These are phyloP conservation scores for Mugil cephalus DNA, from an alignment of 2,113 vertebrate genomes.

Conservation along the genomic window DNA sequence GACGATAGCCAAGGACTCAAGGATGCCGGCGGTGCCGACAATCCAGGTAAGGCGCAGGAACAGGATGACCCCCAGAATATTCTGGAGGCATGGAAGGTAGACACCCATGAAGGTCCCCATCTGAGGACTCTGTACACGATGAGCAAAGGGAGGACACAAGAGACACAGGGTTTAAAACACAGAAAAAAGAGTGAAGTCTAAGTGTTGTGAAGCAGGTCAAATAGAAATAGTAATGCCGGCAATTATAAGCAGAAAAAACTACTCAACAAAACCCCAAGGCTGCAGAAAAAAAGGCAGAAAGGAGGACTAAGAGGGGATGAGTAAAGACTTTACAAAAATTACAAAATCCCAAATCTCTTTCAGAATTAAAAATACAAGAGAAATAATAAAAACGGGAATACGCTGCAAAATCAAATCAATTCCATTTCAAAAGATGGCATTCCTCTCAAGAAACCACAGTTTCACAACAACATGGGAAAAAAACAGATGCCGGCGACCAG, in stretches of 20 bases:
- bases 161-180: not conserved
- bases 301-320: not conserved
- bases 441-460: not conserved
- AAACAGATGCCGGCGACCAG: too few relatives aligned
- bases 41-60: constrained; percentile 97
- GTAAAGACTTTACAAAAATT: not conserved
- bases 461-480: constrained; percentile 10
- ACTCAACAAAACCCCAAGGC: not conserved
- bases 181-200: not conserved
- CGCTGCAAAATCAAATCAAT: not conserved
- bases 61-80: constrained; percentile 97
- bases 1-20: constrained; percentile 93
- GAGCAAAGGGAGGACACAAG: not conserved
- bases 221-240: not conserved
- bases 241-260: not conserved
- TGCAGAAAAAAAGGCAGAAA: not conserved
- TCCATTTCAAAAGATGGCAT: constrained; percentile 6
- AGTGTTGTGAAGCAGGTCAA: not conserved
- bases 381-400: too few relatives aligned
- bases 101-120: constrained; percentile 99
- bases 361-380: too few relatives aligned
- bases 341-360: too few relatives aligned
- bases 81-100: constrained; percentile 97
- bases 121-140: constrained; percentile 85
- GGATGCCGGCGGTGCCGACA: constrained; percentile 93